These are phyloP conservation scores for Pagetopsis macropterus DNA, from an alignment of 2,797 vertebrate genomes.

Conservation along the genomic window DNA sequence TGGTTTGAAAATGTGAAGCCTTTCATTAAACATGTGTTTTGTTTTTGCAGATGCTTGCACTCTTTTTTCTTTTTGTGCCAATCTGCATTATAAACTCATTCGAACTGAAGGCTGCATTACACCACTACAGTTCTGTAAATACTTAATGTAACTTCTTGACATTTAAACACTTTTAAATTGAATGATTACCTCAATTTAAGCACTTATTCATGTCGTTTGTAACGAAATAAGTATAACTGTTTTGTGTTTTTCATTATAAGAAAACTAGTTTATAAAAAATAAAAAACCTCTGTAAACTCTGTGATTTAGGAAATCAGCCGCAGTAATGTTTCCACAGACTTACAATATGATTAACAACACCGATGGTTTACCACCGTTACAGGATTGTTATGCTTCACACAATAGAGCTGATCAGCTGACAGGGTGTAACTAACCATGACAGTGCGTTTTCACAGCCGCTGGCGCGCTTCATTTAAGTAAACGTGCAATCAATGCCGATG, in stretches of 20 bases:
- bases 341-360: conserved; percentile 37
- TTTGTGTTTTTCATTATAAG: background rate
- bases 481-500: conserved; percentile 69
- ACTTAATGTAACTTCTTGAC: background rate
- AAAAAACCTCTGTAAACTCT: background rate
- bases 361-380: conserved; percentile 27
- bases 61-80: background rate
- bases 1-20: too few relatives aligned
- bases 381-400: conserved; percentile 55
- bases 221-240: background rate
- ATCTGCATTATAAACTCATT: conserved; percentile 8
- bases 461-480: conserved; percentile 74
- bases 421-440: conserved; percentile 70
- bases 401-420: conserved; percentile 64
- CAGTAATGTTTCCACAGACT: conserved; percentile 10
- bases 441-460: conserved; percentile 67
- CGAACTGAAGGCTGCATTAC: conserved; percentile 2
- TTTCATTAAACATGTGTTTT: too few relatives aligned
- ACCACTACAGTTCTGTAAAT: conserved; percentile 21
- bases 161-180: background rate
- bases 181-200: background rate
- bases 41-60: background rate
- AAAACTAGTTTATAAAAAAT: background rate
- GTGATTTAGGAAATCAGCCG: conserved; percentile 1
- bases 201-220: background rate